Evolutionary conservation across 2,888 invertebrate genomes (phyloP).

Genomic region (Mimas tiliae): DNA sequence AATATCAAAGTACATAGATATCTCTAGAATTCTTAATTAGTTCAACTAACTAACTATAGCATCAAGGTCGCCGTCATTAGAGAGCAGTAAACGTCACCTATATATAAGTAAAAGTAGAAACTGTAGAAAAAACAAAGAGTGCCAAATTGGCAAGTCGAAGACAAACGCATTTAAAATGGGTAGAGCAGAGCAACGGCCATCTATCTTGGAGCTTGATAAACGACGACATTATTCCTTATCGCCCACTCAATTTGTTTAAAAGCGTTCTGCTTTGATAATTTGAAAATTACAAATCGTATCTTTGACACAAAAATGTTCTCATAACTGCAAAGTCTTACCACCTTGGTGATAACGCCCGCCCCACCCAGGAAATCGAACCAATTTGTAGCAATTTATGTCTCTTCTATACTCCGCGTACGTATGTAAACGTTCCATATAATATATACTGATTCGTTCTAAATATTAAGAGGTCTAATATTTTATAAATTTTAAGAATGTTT

Average conservation of each 20-base stretch:
- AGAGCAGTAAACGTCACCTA: constrained; percentile 1
- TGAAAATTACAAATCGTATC: constrained; percentile 84
- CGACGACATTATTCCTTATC: constrained; percentile 85
- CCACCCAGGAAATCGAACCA: constrained; percentile 54
- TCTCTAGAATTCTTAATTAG: background rate
- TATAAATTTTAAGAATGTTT: too few species aligned
- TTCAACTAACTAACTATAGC: background rate
- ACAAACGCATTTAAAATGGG: constrained; percentile 85
- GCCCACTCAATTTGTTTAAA: constrained; percentile 85
- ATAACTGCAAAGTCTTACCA: constrained; percentile 70
- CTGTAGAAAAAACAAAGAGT: constrained; percentile 76
- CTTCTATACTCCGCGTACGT: constrained; percentile 41
- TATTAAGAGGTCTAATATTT: background rate
- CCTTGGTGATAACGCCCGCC: constrained; percentile 63
- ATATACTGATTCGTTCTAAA: background rate
- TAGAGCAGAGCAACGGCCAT: constrained; percentile 81
- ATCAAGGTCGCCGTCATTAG: background rate
- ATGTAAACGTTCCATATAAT: constrained; percentile 22
- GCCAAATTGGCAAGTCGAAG: constrained; percentile 82
- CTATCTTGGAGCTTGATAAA: constrained; percentile 83
- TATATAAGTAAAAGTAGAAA: constrained; percentile 55
- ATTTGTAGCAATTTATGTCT: constrained; percentile 68
- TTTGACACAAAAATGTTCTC: constrained; percentile 79
- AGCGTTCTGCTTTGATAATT: constrained; percentile 85
- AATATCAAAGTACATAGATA: too few species aligned